phyloP scores from a whole-genome alignment of 2,888 invertebrate species.

The Lypha dubia region DNA sequence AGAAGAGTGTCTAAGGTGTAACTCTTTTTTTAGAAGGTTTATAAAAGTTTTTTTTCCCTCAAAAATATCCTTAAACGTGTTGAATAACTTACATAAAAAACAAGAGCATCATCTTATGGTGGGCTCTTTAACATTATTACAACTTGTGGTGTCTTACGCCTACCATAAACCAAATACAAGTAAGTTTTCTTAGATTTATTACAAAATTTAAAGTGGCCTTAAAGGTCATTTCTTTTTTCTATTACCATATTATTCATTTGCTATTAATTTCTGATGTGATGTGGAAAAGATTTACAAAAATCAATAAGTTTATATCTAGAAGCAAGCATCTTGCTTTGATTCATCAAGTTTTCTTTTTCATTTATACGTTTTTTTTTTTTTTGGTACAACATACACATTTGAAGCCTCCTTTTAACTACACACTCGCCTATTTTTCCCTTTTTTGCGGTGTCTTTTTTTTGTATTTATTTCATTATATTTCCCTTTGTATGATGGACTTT shows the following conservation, averaged over 20 bases:
- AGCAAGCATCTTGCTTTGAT: neutral
- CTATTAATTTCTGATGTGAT: neutral
- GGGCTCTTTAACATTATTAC: conserved; percentile 72
- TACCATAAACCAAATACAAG: conserved; percentile 72
- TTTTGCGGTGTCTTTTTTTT: neutral
- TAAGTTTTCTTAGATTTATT: conserved; percentile 50
- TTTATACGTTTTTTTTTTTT: conserved; percentile 40
- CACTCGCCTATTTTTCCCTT: neutral
- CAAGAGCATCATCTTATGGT: conserved; percentile 72
- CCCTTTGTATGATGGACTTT: neutral
- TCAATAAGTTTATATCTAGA: conserved; percentile 8
- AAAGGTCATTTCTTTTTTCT: neutral
- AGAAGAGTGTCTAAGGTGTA: neutral
- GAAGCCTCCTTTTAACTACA: neutral
- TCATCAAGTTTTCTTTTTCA: neutral
- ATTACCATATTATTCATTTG: neutral
- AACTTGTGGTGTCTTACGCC: conserved; percentile 72
- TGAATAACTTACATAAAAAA: conserved; percentile 61
- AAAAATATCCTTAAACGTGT: conserved; percentile 64
- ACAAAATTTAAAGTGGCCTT: neutral
- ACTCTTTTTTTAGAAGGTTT: neutral
- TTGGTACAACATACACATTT: neutral
- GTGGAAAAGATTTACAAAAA: neutral
- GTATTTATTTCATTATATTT: neutral
- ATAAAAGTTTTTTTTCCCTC: neutral